These are phyloP conservation scores for Euglossa dilemma DNA, from an alignment of 1,140 invertebrate genomes.

Conservation along the genomic window DNA sequence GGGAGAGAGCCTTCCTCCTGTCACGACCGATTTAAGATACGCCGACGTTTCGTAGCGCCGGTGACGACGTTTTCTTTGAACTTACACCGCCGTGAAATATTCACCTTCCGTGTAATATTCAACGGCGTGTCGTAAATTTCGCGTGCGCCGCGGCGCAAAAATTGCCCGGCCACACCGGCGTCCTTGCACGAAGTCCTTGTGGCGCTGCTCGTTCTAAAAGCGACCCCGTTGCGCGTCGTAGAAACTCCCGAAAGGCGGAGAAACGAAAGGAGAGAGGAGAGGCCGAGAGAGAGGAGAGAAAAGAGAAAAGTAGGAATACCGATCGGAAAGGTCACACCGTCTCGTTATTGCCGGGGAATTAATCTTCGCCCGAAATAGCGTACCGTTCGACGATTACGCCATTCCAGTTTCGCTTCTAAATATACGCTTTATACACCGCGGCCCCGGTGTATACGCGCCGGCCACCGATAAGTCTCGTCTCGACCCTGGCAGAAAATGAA, in stretches of 20 bases:
- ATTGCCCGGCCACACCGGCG: not conserved
- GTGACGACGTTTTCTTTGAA: slow-evolving; percentile 48
- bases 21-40: slow-evolving; percentile 47
- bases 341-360: slow-evolving; percentile 28
- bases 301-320: not conserved
- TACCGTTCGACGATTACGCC: slow-evolving; percentile 23
- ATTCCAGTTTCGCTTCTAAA: slow-evolving; percentile 17
- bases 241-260: not conserved
- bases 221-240: not conserved
- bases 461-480: not conserved
- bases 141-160: slow-evolving; percentile 32
- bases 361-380: not conserved
- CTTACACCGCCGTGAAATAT: slow-evolving; percentile 49
- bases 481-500: not conserved
- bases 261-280: not conserved
- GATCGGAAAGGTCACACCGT: slow-evolving; percentile 22
- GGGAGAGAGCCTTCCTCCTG: not conserved
- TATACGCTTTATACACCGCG: not conserved
- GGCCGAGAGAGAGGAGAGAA: too few species aligned
- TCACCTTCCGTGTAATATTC: slow-evolving; percentile 45
- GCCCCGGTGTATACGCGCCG: too few species aligned
- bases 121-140: slow-evolving; percentile 44
- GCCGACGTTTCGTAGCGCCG: slow-evolving; percentile 13
- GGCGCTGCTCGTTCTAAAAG: slow-evolving; percentile 18
- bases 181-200: slow-evolving; percentile 39